These are phyloP conservation scores for Zaprionus capensis DNA, from an alignment of 1,140 invertebrate genomes.

Conservation along the genomic window DNA sequence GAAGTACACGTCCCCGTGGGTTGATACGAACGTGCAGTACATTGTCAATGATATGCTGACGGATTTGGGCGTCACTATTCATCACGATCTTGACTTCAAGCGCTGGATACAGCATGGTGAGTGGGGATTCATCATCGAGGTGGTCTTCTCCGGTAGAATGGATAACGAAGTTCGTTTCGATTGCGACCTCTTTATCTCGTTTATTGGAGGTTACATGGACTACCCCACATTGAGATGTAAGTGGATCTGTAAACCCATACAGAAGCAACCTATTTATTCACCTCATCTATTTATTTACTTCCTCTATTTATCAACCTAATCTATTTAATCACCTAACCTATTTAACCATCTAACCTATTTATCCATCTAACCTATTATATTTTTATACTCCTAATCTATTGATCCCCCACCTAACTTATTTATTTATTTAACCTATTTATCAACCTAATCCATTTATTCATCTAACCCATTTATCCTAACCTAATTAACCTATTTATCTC, in stretches of 20 bases:
- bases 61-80: slow-evolving; percentile 38
- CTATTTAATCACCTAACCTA: no score
- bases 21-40: slow-evolving; percentile 54
- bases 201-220: slow-evolving; percentile 45
- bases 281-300: no score
- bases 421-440: no score
- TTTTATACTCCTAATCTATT: no score
- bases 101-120: slow-evolving; percentile 34
- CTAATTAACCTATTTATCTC: neutral
- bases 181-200: slow-evolving; percentile 71
- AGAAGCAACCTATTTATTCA: no score
- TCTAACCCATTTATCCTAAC: no score
- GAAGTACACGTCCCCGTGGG: slow-evolving; percentile 36
- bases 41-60: slow-evolving; percentile 57
- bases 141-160: slow-evolving; percentile 43
- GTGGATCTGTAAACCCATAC: neutral
- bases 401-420: neutral
- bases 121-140: slow-evolving; percentile 44
- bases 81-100: slow-evolving; percentile 35
- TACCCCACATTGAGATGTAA: slow-evolving; percentile 20
- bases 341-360: no score
- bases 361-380: no score
- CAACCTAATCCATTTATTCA: no score
- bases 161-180: slow-evolving; percentile 15
- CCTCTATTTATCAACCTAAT: no score